Evolutionary conservation across 2,113 vertebrate species (phyloP), one percentile per base, ranked within the genome.

Genomic region (Psilopogon haemacephalus): DNA sequence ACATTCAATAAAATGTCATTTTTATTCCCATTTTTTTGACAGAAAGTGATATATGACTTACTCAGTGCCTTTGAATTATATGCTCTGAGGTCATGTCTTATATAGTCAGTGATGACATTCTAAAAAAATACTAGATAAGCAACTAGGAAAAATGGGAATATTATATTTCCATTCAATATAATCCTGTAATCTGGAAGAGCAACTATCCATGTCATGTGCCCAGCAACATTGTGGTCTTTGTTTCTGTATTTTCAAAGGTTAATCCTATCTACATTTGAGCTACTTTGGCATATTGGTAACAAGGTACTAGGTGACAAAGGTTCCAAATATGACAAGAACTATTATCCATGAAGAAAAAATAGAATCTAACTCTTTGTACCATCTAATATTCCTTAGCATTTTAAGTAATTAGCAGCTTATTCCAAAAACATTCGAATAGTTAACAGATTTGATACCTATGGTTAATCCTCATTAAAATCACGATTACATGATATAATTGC

Each of bases 381-480:
- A 97, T 95, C 93, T 96, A 94, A 97, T 95, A 97, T 96, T 97
- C 93, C 97, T 97, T 96, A 95, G 93, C 93, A 97, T 97, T 97
- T 95, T 85, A 97, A 96, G 97, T 97, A 97, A 98, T 97, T 97
- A 97, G 96, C 94, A 95, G 84, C 87, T 97, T 98, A 96, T 97
- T 98, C 96, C 95, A 97, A 98, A 97, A 97, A 97, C 96, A 97
- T 97, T 97, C 97, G 96, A 98, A 97, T 96, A 97, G 97, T 98
- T 97, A 97, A 89, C 97, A 97, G 94, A 95, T 96, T 95, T 94
- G 95, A 96, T 97, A 97, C 95, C 97, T 97, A 97, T 96, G 96
- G 97, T 97, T 98, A 98, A 97, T 98, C 97, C 97, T 98, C 97
- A 98, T 98, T 98, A 97, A 98, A 97, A 97, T 97, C 95, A 97